Conservation (phyloP, 2,888 invertebrate species). For the Cephus spinipes region DNA sequence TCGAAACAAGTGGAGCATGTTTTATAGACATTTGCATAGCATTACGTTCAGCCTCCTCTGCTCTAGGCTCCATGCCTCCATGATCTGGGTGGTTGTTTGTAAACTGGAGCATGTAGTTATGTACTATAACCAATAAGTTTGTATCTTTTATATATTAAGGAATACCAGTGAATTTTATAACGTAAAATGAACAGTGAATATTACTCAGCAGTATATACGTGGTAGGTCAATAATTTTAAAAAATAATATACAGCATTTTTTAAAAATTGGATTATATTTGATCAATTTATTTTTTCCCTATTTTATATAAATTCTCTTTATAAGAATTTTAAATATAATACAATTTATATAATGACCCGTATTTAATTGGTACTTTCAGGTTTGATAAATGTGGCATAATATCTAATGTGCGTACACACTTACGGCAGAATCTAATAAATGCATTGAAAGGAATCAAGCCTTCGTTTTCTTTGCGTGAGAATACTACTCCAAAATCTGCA, state of each 20-base stretch:
- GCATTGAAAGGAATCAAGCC: slow-evolving; percentile 57
- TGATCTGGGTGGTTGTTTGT: neutral
- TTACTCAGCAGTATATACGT: slow-evolving; percentile 56
- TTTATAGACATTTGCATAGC: too few relatives aligned
- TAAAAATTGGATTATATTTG: neutral
- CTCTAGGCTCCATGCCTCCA: too few relatives aligned
- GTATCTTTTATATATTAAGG: neutral
- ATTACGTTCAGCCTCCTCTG: too few relatives aligned
- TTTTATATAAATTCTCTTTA: neutral
- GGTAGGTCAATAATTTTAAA: slow-evolving; percentile 40
- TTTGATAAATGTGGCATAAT: slow-evolving; percentile 63
- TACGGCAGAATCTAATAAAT: slow-evolving; percentile 60
- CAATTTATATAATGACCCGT: neutral
- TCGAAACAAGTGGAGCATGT: too few relatives aligned
- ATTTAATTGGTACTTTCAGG: slow-evolving; percentile 41
- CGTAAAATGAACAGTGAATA: slow-evolving; percentile 54
- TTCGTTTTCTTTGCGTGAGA: slow-evolving; percentile 39
- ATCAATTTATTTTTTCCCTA: neutral
- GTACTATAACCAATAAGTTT: neutral
- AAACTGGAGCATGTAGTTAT: neutral
- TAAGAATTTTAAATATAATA: neutral
- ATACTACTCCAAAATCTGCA: slow-evolving; percentile 48
- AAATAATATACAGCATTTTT: neutral
- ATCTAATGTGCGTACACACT: slow-evolving; percentile 60
- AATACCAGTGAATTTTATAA: neutral